phyloP scores from a whole-genome alignment of 2,888 invertebrate species.

The Mesodorylaimus sp. region DNA sequence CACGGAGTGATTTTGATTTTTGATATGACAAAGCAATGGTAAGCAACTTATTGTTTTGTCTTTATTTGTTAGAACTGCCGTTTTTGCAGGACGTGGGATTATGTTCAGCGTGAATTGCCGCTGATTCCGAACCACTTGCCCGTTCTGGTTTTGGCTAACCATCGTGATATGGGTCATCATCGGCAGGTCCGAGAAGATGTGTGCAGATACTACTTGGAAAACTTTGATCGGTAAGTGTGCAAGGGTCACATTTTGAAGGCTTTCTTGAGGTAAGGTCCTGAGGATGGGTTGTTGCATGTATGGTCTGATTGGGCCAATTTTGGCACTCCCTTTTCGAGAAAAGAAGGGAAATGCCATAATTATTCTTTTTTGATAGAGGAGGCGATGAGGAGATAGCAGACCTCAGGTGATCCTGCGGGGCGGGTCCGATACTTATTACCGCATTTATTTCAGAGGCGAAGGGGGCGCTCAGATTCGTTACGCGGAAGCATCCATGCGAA shows the following conservation, averaged over 20 bases:
- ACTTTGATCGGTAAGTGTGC: slow-evolving; percentile 44
- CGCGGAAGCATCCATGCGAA: slow-evolving; percentile 80
- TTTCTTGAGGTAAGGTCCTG: too few species aligned
- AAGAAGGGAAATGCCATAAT: too few species aligned
- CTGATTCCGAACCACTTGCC: slow-evolving; percentile 44
- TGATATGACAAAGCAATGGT: slow-evolving; percentile 87
- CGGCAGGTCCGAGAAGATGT: slow-evolving; percentile 57
- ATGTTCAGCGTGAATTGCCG: slow-evolving; percentile 66
- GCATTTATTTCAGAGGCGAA: background rate
- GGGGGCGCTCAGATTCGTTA: slow-evolving; percentile 45
- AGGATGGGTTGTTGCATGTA: too few species aligned
- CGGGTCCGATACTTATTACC: too few species aligned
- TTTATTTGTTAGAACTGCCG: slow-evolving; percentile 7
- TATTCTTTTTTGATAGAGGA: too few species aligned
- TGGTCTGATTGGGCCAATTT: too few species aligned
- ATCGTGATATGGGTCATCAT: slow-evolving; percentile 91
- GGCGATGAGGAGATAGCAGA: too few species aligned
- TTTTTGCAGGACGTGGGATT: slow-evolving; percentile 63
- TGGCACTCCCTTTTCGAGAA: too few species aligned
- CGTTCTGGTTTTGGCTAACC: slow-evolving; percentile 73
- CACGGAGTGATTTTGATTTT: slow-evolving; percentile 80
- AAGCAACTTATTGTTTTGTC: slow-evolving; percentile 16
- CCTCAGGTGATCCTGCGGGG: too few species aligned
- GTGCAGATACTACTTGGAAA: slow-evolving; percentile 49
- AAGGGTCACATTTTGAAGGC: too few species aligned